Evolutionary conservation across 1,140 invertebrate species (phyloP).

Genomic region (Globodera ellingtonae): DNA sequence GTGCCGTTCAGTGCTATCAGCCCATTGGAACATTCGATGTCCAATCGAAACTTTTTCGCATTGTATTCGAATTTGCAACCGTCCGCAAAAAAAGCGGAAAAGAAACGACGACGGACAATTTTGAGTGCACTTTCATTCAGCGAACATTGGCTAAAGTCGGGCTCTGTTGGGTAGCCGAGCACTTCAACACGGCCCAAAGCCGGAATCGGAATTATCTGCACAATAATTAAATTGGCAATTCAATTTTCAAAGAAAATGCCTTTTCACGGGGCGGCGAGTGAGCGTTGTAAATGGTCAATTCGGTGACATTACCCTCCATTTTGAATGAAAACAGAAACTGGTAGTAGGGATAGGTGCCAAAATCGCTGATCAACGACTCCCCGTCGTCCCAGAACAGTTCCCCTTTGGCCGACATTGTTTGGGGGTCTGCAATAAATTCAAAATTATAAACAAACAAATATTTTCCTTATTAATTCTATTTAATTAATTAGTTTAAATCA

Average conservation of each 20-base stretch:
- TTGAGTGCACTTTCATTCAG: not conserved
- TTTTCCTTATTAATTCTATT: not conserved
- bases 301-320: not conserved
- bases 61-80: slow-evolving; percentile 16
- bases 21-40: not conserved
- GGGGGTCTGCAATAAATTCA: not conserved
- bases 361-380: slow-evolving; percentile 24
- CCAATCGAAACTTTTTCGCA: not conserved
- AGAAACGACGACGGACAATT: not conserved
- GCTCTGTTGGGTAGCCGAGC: not conserved
- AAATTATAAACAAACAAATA: not conserved
- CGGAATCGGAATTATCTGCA: not conserved
- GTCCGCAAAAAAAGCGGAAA: not conserved
- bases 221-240: not conserved
- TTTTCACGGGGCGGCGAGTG: not conserved
- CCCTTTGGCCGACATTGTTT: slow-evolving; percentile 20
- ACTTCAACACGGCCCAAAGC: not conserved
- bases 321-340: slow-evolving; percentile 34
- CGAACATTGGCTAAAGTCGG: not conserved
- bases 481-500: not conserved
- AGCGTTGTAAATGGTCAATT: not conserved
- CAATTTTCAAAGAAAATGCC: not conserved
- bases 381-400: slow-evolving; percentile 48
- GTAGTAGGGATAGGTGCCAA: slow-evolving; percentile 29
- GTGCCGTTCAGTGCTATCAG: not conserved